phyloP scores from a whole-genome alignment of 2,888 invertebrate species.

The Eilema depressum region DNA sequence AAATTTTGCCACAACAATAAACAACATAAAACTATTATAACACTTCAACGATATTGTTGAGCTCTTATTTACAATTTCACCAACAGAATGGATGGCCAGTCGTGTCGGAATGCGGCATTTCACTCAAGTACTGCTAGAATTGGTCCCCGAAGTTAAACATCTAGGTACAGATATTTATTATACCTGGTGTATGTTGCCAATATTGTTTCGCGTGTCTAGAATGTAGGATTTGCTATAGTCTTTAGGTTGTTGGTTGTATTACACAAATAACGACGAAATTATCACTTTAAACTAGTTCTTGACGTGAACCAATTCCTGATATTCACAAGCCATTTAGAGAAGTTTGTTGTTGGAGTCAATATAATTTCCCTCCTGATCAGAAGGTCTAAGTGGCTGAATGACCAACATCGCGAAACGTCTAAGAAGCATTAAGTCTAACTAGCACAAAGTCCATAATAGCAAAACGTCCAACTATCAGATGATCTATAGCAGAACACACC shows the following conservation, averaged over 20 bases:
- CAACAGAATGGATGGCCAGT: conserved; percentile 35
- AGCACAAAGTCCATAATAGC: no score
- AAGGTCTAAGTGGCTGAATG: no score
- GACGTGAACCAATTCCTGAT: no score
- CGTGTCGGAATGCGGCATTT: conserved; percentile 50
- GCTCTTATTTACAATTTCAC: conserved; percentile 48
- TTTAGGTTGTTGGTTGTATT: not conserved
- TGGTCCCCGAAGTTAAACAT: conserved; percentile 56
- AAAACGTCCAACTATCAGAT: no score
- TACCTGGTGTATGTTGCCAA: conserved; percentile 50
- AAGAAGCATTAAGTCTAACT: no score
- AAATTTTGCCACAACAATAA: not conserved
- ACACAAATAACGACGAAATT: no score
- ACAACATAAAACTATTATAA: not conserved
- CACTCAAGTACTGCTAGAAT: conserved; percentile 36
- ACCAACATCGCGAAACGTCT: no score
- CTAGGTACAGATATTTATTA: conserved; percentile 35
- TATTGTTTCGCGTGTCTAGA: conserved; percentile 33
- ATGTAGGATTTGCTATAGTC: conserved; percentile 17
- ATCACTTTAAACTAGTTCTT: no score
- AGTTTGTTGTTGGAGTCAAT: no score
- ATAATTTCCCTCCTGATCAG: no score
- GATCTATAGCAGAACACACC: no score
- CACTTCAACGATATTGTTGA: conserved; percentile 21
- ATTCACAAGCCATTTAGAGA: no score